Conservation (phyloP, 2,797 vertebrate species). For the Myotis planiceps region DNA sequence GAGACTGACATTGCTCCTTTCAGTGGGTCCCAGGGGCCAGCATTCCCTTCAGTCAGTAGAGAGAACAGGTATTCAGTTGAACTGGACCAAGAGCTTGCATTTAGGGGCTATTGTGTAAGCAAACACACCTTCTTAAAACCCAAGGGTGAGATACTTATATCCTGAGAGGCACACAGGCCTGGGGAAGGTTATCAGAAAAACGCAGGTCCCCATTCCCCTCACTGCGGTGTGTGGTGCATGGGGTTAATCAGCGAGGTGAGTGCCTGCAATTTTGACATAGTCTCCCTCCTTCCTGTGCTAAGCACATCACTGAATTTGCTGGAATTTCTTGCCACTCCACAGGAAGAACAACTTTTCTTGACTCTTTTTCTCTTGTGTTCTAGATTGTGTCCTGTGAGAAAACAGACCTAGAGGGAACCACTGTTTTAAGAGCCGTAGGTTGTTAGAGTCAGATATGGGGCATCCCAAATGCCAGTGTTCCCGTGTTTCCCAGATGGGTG, state of each 20-base stretch:
- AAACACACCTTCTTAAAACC: not conserved
- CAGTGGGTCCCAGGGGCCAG: not conserved
- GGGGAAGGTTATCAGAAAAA: not conserved
- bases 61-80: not conserved
- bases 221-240: too few species aligned
- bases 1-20: not conserved
- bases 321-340: not conserved
- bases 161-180: not conserved
- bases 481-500: not conserved
- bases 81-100: not conserved
- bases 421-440: not conserved
- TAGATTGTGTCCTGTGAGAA: not conserved
- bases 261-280: not conserved
- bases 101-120: not conserved
- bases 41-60: not conserved
- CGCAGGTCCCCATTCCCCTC: rapidly evolving
- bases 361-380: not conserved
- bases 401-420: not conserved
- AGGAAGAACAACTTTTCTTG: not conserved
- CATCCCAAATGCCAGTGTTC: not conserved
- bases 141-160: not conserved
- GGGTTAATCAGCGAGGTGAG: rapidly evolving
- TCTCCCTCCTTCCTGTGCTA: not conserved
- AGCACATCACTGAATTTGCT: not conserved
- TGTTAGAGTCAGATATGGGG: not conserved